These are phyloP conservation scores for Drosophila mayri DNA, from an alignment of 1,140 invertebrate species.

Conservation along the genomic window DNA sequence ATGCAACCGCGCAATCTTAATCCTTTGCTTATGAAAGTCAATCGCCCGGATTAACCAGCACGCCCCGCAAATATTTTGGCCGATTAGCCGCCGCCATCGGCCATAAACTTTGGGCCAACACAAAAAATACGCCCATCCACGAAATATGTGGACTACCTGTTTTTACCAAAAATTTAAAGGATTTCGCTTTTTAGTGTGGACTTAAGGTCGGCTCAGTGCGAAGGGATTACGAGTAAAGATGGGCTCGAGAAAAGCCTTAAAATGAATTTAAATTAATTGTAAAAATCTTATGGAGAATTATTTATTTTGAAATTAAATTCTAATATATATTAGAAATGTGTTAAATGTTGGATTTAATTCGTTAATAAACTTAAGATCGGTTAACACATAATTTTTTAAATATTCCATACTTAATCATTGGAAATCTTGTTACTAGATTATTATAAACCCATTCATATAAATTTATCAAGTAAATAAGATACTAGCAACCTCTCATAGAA, in stretches of 20 bases:
- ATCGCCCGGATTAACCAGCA: conserved; percentile 75
- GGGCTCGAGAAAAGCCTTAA: background rate
- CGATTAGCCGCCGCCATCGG: conserved; percentile 74
- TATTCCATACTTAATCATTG: background rate
- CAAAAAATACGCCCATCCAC: conserved; percentile 25
- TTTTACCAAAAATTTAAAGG: conserved; percentile 1
- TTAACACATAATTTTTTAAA: background rate
- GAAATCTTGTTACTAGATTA: too few species aligned
- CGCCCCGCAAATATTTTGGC: conserved; percentile 80
- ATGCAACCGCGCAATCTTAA: conserved; percentile 60
- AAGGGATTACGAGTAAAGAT: conserved; percentile 4
- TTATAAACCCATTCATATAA: too few species aligned
- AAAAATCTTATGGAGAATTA: too few species aligned
- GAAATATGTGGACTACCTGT: conserved; percentile 20
- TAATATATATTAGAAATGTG: too few species aligned
- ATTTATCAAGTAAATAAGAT: too few species aligned
- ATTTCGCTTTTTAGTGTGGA: conserved; percentile 29
- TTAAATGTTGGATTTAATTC: background rate
- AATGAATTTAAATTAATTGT: conserved; percentile 1
- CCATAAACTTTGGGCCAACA: conserved; percentile 34
- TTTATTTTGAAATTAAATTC: background rate
- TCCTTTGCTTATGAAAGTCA: conserved; percentile 82
- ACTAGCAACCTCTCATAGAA: background rate
- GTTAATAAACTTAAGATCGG: background rate
- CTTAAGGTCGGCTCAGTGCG: background rate